phyloP scores from a whole-genome alignment of 2,113 vertebrate species.

The Trogon melanurus region DNA sequence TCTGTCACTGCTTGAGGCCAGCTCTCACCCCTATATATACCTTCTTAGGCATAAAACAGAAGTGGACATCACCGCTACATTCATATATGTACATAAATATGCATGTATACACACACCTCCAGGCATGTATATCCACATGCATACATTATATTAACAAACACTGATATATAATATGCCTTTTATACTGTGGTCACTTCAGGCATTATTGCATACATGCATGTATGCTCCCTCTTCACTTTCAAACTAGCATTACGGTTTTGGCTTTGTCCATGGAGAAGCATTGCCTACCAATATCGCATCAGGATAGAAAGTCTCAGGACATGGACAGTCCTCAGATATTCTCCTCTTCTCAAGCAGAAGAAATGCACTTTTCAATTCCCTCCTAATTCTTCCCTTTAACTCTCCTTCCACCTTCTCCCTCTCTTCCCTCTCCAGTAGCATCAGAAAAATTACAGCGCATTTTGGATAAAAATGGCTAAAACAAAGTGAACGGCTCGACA shows the following conservation, averaged over 20 bases:
- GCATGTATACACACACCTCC: background rate
- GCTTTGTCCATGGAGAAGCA: background rate
- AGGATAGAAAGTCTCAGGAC: background rate
- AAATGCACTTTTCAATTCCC: background rate
- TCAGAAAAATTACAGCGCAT: background rate
- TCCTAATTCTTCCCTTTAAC: background rate
- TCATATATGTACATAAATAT: background rate
- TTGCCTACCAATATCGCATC: background rate
- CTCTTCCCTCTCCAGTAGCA: background rate
- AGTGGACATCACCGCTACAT: background rate
- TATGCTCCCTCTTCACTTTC: background rate
- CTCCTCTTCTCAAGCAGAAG: background rate
- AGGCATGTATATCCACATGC: background rate
- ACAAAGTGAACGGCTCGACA: accelerated
- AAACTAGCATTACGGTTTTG: background rate
- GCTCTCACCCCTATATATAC: background rate
- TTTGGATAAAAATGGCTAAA: background rate
- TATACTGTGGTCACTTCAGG: background rate
- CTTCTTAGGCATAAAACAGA: background rate
- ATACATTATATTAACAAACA: background rate
- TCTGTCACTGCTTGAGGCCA: background rate
- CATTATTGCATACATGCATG: no score
- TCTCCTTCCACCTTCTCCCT: background rate
- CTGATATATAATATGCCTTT: background rate
- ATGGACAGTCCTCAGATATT: background rate